phyloP scores from a whole-genome alignment of 2,888 invertebrate species.

The Pherbina coryleti region DNA sequence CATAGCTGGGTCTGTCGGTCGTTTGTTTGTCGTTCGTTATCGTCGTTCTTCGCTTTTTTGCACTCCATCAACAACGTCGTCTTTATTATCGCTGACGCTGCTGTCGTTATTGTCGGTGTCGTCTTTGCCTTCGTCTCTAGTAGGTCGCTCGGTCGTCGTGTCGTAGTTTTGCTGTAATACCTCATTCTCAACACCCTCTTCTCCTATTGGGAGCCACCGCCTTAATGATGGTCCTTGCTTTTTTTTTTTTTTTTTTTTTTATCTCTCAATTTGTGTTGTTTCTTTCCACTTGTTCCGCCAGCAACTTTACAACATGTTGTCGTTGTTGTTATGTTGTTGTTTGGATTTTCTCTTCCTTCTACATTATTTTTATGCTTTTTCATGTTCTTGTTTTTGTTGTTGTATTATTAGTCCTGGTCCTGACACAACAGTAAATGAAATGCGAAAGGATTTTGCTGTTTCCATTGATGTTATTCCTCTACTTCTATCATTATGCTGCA shows the following conservation, averaged over 20 bases:
- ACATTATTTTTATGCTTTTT: constrained; percentile 21
- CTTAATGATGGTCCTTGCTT: neutral
- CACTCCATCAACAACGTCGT: constrained; percentile 9
- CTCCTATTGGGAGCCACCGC: neutral
- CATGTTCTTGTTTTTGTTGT: constrained; percentile 4
- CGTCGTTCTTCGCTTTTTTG: neutral
- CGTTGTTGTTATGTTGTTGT: neutral
- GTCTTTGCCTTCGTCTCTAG: constrained; percentile 24
- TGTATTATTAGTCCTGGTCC: constrained; percentile 50
- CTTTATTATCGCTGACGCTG: neutral
- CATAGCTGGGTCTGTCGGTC: constrained; percentile 48
- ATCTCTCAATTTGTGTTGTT: constrained; percentile 1
- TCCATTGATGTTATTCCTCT: constrained; percentile 4
- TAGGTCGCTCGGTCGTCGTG: constrained; percentile 31
- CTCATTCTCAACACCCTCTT: neutral
- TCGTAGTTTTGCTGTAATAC: neutral
- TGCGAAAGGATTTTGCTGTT: constrained; percentile 62
- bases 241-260: neutral
- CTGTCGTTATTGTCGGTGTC: neutral
- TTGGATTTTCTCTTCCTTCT: neutral
- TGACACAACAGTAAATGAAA: constrained; percentile 63
- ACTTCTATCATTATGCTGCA: constrained; percentile 33
- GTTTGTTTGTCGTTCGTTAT: constrained; percentile 41
- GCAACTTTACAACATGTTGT: constrained; percentile 13
- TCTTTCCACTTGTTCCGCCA: constrained; percentile 1